These are phyloP conservation scores for Mallateleia sp. DNA, from an alignment of 2,888 invertebrate species.

Conservation along the genomic window DNA sequence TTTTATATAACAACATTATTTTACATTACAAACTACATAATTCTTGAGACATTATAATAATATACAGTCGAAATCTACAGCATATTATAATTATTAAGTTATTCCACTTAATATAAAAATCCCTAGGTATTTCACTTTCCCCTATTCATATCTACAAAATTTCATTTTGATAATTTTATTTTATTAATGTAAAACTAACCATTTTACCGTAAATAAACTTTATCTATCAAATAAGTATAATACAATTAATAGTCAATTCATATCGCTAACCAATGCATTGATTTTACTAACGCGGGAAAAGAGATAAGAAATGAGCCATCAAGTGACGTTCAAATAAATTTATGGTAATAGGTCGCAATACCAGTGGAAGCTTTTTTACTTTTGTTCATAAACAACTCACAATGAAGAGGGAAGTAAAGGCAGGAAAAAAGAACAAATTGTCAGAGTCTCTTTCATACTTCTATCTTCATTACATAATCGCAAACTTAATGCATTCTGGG, in stretches of 20 bases:
- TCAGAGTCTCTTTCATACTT: constrained; percentile 30
- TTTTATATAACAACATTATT: no score
- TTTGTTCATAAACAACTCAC: constrained; percentile 50
- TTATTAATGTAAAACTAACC: no score
- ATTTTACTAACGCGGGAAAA: constrained; percentile 6
- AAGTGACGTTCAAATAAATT: constrained; percentile 14
- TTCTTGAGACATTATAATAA: no score
- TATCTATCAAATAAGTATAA: no score
- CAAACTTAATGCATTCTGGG: constrained; percentile 36
- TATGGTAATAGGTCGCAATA: constrained; percentile 25
- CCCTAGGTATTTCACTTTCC: no score
- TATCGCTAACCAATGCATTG: constrained; percentile 6
- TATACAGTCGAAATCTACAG: no score
- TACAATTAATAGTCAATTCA: background rate
- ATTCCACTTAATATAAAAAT: no score
- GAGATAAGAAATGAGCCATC: constrained; percentile 2
- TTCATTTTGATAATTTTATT: no score
- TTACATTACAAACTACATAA: no score
- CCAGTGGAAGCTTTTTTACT: constrained; percentile 35
- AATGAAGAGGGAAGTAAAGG: constrained; percentile 35
- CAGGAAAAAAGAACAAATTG: constrained; percentile 27
- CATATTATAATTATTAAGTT: no score
- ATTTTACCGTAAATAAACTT: no score
- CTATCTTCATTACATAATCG: constrained; percentile 39
- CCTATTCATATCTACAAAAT: no score